Conservation (phyloP, 1,140 invertebrate genomes). For the Pectinophora gossypiella region DNA sequence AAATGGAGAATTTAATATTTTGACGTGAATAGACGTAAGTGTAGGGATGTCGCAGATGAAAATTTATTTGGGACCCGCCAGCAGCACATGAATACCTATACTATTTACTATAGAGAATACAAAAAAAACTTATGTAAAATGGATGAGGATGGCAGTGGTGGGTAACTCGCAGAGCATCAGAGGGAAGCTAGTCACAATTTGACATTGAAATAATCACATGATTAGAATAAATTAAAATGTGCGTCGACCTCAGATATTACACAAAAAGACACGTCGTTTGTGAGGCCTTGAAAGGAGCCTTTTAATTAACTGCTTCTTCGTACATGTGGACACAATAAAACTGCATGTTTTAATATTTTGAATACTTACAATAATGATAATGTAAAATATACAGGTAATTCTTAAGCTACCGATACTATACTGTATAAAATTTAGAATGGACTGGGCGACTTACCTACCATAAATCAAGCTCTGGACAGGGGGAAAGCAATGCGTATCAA, state of each 20-base stretch:
- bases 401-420: too few species aligned
- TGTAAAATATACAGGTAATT: too few species aligned
- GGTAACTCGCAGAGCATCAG: background rate
- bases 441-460: slow-evolving; percentile 51
- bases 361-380: too few species aligned
- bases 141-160: background rate
- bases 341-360: too few species aligned
- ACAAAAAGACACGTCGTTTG: background rate
- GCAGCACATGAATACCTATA: background rate
- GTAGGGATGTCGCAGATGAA: too few species aligned
- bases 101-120: background rate
- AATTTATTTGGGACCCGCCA: background rate
- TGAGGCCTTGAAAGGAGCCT: background rate
- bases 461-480: slow-evolving; percentile 43
- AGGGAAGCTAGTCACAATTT: background rate
- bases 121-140: background rate
- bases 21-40: too few species aligned
- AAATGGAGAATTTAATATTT: too few species aligned
- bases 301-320: too few species aligned
- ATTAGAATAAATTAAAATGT: slow-evolving; percentile 8
- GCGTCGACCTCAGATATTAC: background rate
- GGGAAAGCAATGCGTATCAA: slow-evolving; percentile 40
- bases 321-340: too few species aligned
- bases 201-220: slow-evolving; percentile 25
- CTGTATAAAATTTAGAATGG: too few species aligned